Evolutionary conservation across 2,888 invertebrate genomes (phyloP), one percentile per base, ranked within the genome.

Genomic region (Uloborus plumipes): DNA sequence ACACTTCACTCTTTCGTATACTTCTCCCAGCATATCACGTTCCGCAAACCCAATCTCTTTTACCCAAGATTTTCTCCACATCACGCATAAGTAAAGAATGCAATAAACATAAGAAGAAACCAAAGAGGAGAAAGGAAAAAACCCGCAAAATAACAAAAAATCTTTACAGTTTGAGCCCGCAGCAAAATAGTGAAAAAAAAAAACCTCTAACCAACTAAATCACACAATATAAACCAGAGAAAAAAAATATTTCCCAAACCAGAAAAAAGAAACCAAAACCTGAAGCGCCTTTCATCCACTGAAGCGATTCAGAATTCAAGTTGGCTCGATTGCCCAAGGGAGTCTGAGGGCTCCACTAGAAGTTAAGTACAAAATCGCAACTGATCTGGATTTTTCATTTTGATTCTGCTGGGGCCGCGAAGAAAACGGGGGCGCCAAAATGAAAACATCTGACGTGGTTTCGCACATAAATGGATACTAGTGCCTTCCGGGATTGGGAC

Each of bases 361-460:
- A 76, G 59, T 58, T 69, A 67, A 76, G 76, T 76, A 69, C 69
- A 69, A 76, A 76, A 76, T 80, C 73, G 73, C 73, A 73, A 69
- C 73, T 67, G 79, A 80, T 80, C 79, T 61, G 73, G 79, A 80
- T 80, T 80, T 80, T 80, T 80, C 79, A 80, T 80, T 80, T 80
- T 73, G 79, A 80, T 80, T 80, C 79, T 20, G 50, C 16, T 39
- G 67, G 51, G 62, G n/a, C 26, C 18, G n/a, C 31, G 59, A 69
- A 58, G 51, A 39, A n/a, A n/a, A 62, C n/a, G 62, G 62, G 62
- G 47, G 47, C 14, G 22, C n/a, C n/a, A 20, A 58, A 58, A 51
- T 50, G 65, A 47, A 69, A 76, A 47, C n/a, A 61, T 20, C 50
- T 59, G 61, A 50, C 75, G 75, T 61, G 76, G 76, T 76, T 76